Base-by-base conservation (phyloP, 2,888 invertebrate genomes). In the Hanleya hanleyi region DNA sequence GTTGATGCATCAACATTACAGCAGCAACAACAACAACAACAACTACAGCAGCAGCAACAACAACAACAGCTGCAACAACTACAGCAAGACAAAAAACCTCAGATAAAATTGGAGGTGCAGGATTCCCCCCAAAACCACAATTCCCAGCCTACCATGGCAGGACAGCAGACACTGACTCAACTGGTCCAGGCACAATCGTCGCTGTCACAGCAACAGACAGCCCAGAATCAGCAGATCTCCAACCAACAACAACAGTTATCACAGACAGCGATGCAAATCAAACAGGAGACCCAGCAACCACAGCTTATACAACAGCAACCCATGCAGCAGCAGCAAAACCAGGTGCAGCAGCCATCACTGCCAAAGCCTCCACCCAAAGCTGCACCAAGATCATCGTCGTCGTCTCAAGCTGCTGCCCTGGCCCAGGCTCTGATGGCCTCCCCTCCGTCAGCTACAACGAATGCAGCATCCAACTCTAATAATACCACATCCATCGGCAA, bases 11-110 rank as follows among this genome's bases (percentile, higher is more conserved):
- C 37, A 9, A 57, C 62, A 70, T 90, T 86, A 83, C 92, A 81
- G 85, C 89, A 73, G 70, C 90, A 86, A 83, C 92, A 81, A 85
- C 89, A 73, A 88, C 89, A 26, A 71, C 80, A 50, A 78, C 83
- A 7, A 79, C 77, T 9, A 73, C 76, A 62, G 77, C 84, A 67
- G 69, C 73, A 65, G 50, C 73, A 67, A 35, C 65, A 35, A 69
- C 68, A 22, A 66, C 68, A 29, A 49, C 67, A 26, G 49, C 67
- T 67, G 38, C 41, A 29, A 67, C 67, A 29, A 67, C 67, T 67
- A 49, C 49, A n/a, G 57, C 57, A 57, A 22, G 70, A 74, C 37
- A 71, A 66, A 33, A 70, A 73, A 35, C 29, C 68, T 37, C 82
- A 82, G 61, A 77, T 82, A 26, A 83, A 82, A 74, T 65, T 78